These are phyloP conservation scores for Epinotia brunnichana DNA, from an alignment of 2,888 invertebrate genomes.

Conservation along the genomic window DNA sequence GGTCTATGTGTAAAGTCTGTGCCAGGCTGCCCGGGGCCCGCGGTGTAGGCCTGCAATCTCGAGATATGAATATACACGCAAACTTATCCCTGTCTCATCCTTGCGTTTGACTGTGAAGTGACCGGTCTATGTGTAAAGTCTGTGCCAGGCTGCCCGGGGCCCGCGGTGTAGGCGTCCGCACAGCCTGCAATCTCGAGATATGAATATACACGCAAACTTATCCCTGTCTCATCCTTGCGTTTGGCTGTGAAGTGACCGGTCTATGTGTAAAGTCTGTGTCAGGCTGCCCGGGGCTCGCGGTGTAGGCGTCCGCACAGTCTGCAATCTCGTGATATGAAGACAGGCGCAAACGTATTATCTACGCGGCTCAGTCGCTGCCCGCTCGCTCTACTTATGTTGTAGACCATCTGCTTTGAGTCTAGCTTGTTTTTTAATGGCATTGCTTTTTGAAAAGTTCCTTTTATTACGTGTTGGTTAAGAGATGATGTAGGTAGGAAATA, in stretches of 20 bases:
- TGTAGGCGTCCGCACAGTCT: constrained; percentile 46
- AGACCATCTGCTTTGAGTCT: constrained; percentile 39
- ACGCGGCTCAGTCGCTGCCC: constrained; percentile 47
- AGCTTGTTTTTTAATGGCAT: constrained; percentile 23
- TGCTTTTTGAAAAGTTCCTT: constrained; percentile 4
- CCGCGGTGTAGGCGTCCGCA: not conserved
- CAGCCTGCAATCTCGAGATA: not conserved
- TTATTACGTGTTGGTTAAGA: not conserved
- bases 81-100: not conserved
- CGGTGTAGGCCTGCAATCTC: not conserved
- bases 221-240: not conserved
- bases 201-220: not conserved
- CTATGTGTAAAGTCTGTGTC: constrained; percentile 37
- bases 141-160: not conserved
- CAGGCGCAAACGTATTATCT: constrained; percentile 54
- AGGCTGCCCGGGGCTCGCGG: constrained; percentile 44
- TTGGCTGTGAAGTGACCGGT: constrained; percentile 4
- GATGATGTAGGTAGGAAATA: not conserved
- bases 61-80: not conserved
- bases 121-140: not conserved
- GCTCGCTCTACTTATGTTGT: constrained; percentile 27
- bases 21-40: not conserved
- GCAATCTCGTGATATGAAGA: constrained; percentile 62
- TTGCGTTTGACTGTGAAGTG: not conserved
- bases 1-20: not conserved